Evolutionary conservation across 2,888 invertebrate species (phyloP).

Genomic region (Conus canariensis): DNA sequence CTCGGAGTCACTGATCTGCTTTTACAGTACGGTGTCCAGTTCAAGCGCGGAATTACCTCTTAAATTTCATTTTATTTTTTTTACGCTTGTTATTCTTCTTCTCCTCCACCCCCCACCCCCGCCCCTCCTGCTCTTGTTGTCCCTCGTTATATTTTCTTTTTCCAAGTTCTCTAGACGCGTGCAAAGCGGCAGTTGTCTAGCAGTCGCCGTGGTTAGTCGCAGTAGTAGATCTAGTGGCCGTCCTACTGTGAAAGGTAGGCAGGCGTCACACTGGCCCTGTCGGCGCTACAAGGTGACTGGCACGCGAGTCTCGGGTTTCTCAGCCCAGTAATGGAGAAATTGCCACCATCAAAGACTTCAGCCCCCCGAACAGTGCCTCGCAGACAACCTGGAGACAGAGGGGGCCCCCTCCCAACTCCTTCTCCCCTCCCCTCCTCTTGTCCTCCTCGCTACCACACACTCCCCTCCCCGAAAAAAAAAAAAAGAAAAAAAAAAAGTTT

Average conservation of each 20-base stretch:
- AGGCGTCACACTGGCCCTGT: background rate
- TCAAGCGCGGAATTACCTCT: too few species aligned
- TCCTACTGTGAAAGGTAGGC: background rate
- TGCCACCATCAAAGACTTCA: conserved; percentile 47
- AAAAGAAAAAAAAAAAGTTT: background rate
- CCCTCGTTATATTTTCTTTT: too few species aligned
- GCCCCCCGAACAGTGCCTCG: conserved; percentile 7
- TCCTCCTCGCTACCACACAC: background rate
- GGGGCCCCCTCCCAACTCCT: background rate
- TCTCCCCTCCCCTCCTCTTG: background rate
- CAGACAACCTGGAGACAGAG: conserved; percentile 42
- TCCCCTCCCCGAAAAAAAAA: background rate
- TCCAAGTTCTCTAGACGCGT: background rate
- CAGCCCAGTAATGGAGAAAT: conserved; percentile 49
- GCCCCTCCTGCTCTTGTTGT: too few species aligned
- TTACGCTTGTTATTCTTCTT: too few species aligned
- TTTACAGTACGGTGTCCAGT: too few species aligned
- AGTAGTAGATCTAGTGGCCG: background rate
- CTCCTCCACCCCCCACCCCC: too few species aligned
- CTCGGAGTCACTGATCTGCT: too few species aligned
- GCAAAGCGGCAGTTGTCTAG: background rate
- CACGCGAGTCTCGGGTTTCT: conserved; percentile 45
- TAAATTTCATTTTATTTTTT: too few species aligned
- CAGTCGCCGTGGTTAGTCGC: background rate
- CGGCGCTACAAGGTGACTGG: background rate